Percentiles rank a stretch among this genome's conserved stretches.
Evolutionary conservation across 2,888 invertebrate species (phyloP).

Genomic region (Conus canariensis): DNA sequence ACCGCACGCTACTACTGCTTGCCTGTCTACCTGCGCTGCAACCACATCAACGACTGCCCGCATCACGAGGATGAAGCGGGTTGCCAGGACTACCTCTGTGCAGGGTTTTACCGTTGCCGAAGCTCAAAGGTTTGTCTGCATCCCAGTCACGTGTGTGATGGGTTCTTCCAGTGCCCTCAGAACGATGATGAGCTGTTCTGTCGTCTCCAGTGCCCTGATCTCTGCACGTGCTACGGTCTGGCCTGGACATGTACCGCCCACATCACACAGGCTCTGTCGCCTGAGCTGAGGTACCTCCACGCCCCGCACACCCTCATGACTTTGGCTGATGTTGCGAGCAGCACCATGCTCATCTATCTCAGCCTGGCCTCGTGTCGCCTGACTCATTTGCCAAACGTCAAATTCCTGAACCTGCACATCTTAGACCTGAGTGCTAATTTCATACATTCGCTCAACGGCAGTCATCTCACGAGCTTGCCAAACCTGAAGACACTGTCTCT

Average conservation of each 20-base stretch:
- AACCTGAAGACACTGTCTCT: background rate
- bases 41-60: background rate
- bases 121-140: background rate
- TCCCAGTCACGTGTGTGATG: background rate
- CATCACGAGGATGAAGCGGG: background rate
- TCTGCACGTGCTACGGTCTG: background rate
- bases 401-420: background rate
- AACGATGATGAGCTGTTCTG: background rate
- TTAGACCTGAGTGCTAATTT: background rate
- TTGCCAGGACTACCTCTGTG: background rate
- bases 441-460: background rate
- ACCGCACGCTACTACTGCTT: background rate
- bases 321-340: background rate
- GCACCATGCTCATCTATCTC: constrained; percentile 6
- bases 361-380: background rate
- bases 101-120: constrained; percentile 3
- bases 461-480: background rate
- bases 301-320: background rate
- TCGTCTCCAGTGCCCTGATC: background rate
- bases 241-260: background rate
- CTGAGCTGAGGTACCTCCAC: background rate
- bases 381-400: background rate
- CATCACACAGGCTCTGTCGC: background rate
- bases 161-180: background rate
- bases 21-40: background rate